Evolutionary conservation across 2,797 vertebrate genomes (phyloP).

Genomic region (Thripadectes ignobilis): DNA sequence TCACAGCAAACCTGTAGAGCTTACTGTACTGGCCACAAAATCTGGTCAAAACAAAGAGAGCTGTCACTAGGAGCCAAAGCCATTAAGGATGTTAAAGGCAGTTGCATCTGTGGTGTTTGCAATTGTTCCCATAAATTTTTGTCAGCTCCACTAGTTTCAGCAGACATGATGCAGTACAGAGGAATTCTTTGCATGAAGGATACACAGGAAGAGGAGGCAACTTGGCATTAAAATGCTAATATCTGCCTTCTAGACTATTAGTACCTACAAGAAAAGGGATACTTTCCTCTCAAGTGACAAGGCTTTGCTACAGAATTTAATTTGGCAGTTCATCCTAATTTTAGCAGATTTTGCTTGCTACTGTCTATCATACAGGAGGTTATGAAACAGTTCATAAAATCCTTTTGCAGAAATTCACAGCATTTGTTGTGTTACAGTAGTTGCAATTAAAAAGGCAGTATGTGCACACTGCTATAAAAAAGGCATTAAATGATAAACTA

Average conservation of each 20-base stretch:
- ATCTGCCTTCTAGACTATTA: not conserved
- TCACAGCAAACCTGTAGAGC: not conserved
- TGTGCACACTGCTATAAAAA: not conserved
- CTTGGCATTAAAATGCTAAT: not conserved
- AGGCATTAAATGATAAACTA: not conserved
- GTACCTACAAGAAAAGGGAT: not conserved
- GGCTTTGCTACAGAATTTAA: not conserved
- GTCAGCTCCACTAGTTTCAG: not conserved
- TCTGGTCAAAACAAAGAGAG: not conserved
- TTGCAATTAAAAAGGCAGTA: slow-evolving; percentile 2
- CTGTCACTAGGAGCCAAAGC: not conserved
- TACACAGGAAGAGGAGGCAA: not conserved
- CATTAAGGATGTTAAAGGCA: not conserved
- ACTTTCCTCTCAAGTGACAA: not conserved
- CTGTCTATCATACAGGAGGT: not conserved
- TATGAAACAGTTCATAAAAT: not conserved
- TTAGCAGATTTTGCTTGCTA: not conserved
- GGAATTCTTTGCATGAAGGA: not conserved
- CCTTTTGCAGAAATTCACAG: not conserved
- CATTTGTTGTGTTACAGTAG: not conserved
- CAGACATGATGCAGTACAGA: not conserved
- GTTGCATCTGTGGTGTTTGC: not conserved
- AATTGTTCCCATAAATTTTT: not conserved
- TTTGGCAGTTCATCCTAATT: not conserved
- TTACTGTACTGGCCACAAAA: not conserved